A percentile compares a stretch with the other conserved stretches of the same genome.
These are phyloP conservation scores for Drosophila asahinai DNA, from an alignment of 1,140 invertebrate species.

Conservation along the genomic window DNA sequence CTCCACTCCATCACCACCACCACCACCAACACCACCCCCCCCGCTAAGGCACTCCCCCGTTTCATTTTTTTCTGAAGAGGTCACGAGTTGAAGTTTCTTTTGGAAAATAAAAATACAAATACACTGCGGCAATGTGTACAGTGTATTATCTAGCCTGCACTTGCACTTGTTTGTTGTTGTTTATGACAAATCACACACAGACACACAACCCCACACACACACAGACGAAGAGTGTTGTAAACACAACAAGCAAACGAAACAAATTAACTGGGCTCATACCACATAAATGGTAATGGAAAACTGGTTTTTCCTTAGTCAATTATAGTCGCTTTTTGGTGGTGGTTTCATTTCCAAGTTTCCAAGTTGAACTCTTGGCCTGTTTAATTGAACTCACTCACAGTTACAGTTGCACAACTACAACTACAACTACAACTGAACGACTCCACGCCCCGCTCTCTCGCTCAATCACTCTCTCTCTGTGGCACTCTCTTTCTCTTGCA, in stretches of 20 bases:
- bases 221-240: conserved; percentile 26
- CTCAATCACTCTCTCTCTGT: conserved; percentile 22
- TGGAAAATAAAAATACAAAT: conserved; percentile 12
- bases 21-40: conserved; percentile 15
- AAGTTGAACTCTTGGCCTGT: conserved; percentile 59
- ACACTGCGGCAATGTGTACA: conserved; percentile 15
- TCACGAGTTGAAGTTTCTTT: conserved; percentile 79
- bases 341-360: conserved; percentile 54
- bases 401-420: conserved; percentile 71
- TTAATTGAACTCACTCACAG: conserved; percentile 74
- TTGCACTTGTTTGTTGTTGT: conserved; percentile 58
- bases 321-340: conserved; percentile 45
- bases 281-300: conserved; percentile 49
- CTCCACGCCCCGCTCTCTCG: conserved; percentile 53
- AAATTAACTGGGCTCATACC: conserved; percentile 37
- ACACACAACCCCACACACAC: conserved; percentile 21
- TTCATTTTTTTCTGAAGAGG: conserved; percentile 47
- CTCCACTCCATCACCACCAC: conserved; percentile 25
- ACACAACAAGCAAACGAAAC: conserved; percentile 47
- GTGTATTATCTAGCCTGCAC: conserved; percentile 40
- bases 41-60: conserved; percentile 11
- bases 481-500: conserved; percentile 19
- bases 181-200: conserved; percentile 55
- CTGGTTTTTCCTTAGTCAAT: conserved; percentile 49
- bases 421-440: conserved; percentile 34